Base-by-base conservation (phyloP, 2,888 invertebrate genomes). In the Acanthopleura granulata region DNA sequence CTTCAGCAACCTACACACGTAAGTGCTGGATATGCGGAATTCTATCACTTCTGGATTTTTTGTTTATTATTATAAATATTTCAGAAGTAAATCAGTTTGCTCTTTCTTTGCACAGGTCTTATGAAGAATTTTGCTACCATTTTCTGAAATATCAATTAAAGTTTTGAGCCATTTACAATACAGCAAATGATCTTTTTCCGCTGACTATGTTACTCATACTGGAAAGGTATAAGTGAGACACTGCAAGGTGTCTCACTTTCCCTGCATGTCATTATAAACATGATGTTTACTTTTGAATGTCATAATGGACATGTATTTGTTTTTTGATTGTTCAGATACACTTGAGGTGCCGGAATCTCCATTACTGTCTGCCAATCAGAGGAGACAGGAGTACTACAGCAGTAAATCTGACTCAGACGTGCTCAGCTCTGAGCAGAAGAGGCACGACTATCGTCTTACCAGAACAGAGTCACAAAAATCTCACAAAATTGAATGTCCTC, bases 1-100 rank as follows among this genome's bases (percentile, higher is more conserved):
- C 30, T 72, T 80, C 71, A n/a, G 57, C 57, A n/a, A 57, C 57
- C 22, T 57, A 57, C 22, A 57, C 57, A 18, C 57, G 57, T 57
- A 57, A 57, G 6, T 57, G 18, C 40, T 40, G 9, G 40, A 40
- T 40, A 40, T 40, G 4, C 9, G 9, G 40, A 40, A 40, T 40
- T 40, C 9, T 40, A 9, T 40, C 40, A 40, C 3, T 40, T 40
- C 40, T 40, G 9, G 40, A 9, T 40, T 40, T 40, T n/a, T n/a
- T n/a, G n/a, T n/a, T n/a, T n/a, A n/a, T n/a, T 40, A 40, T 40
- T 40, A 40, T 40, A 40, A 40, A 40, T 40, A 40, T 40, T 40
- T 6, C 40, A 40, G 9, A 40, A 9, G 40, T 3, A 40, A 40
- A 40, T 40, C n/a, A n/a, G n/a, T n/a, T n/a, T n/a, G n/a, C n/a